phyloP scores from a whole-genome alignment of 2,113 vertebrate genomes.

The Sturnus vulgaris region DNA sequence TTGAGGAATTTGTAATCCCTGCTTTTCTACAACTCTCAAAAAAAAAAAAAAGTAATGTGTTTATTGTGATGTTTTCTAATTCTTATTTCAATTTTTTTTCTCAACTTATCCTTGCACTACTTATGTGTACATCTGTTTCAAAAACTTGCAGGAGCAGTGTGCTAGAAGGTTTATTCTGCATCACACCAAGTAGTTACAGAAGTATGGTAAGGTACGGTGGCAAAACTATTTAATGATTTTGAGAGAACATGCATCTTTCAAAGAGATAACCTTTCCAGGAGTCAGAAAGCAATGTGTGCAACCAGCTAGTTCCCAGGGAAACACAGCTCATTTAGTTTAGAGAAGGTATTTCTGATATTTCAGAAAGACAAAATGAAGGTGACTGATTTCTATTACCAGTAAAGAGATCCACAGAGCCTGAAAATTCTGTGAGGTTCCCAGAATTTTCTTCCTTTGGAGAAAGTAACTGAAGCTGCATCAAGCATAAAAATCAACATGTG shows the following conservation, averaged over 20 bases:
- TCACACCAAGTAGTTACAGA: conserved; percentile 28
- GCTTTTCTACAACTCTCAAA: background rate
- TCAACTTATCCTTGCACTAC: background rate
- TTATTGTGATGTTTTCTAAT: background rate
- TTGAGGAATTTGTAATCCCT: background rate
- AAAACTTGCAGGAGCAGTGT: background rate
- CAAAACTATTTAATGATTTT: conserved; percentile 18
- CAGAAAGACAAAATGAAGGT: background rate
- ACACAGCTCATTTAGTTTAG: background rate
- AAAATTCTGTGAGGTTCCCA: background rate
- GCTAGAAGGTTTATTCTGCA: conserved; percentile 21
- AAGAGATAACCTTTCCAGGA: background rate
- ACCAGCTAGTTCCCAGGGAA: background rate
- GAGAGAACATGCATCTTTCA: background rate
- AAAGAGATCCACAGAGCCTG: background rate
- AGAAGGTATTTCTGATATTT: background rate
- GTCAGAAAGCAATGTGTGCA: background rate
- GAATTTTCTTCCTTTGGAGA: background rate
- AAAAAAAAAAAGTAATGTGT: background rate
- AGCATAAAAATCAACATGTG: background rate
- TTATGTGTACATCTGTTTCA: background rate
- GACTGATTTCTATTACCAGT: background rate
- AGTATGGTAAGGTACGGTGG: background rate
- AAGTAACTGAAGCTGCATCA: background rate
- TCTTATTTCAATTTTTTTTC: background rate